A percentile compares a stretch with the other conserved stretches of the same genome.
These are phyloP conservation scores for Oryzias dopingdopingensis DNA, from an alignment of 2,797 vertebrate genomes.

Conservation along the genomic window DNA sequence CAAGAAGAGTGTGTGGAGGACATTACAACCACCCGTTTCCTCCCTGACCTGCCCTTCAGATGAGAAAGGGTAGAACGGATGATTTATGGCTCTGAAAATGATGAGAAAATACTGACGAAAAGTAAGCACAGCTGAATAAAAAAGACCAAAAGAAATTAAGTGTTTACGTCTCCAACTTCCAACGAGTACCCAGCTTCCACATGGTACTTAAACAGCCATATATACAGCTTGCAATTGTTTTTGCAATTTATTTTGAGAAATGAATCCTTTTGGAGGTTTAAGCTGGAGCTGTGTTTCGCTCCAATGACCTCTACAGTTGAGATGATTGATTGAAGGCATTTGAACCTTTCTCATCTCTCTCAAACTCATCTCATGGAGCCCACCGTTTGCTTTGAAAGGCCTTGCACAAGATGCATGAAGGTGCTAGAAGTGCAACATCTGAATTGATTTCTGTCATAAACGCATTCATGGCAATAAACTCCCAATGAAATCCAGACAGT, in stretches of 20 bases:
- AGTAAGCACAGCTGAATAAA: too few relatives aligned
- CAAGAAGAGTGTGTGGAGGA: slow-evolving; percentile 53
- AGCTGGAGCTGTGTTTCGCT: slow-evolving; percentile 44
- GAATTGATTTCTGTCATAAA: slow-evolving; percentile 54
- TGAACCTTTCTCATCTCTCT: slow-evolving; percentile 46
- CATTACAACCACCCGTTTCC: slow-evolving; percentile 42
- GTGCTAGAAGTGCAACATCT: slow-evolving; percentile 28
- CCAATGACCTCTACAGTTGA: slow-evolving; percentile 52
- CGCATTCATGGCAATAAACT: slow-evolving; percentile 54
- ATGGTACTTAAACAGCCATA: too few relatives aligned
- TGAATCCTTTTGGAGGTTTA: slow-evolving; percentile 14
- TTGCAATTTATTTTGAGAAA: not conserved
- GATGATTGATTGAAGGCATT: slow-evolving; percentile 59
- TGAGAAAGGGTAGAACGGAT: too few relatives aligned
- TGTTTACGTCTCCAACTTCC: not conserved
- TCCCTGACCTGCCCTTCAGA: not conserved
- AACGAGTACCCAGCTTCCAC: too few relatives aligned
- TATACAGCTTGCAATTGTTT: too few relatives aligned
- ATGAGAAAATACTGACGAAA: too few relatives aligned
- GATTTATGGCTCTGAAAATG: too few relatives aligned
- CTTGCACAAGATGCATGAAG: slow-evolving; percentile 45
- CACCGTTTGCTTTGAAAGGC: slow-evolving; percentile 32
- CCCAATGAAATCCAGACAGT: slow-evolving; percentile 37
- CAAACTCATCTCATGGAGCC: slow-evolving; percentile 28
- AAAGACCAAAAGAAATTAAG: slow-evolving; percentile 18